These are phyloP conservation scores for Erynnis tages DNA, from an alignment of 2,888 invertebrate genomes.

Conservation along the genomic window DNA sequence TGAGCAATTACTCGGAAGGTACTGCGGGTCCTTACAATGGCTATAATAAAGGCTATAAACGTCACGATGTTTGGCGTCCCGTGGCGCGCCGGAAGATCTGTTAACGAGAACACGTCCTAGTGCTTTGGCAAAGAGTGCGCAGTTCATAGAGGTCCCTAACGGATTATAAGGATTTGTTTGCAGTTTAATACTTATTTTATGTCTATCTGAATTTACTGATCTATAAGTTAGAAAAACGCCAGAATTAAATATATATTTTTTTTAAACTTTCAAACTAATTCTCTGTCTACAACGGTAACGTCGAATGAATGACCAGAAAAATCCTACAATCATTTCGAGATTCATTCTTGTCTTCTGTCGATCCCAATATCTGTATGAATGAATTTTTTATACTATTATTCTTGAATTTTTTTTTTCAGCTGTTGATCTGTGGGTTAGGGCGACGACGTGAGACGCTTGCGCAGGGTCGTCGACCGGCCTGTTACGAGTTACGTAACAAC, in stretches of 20 bases:
- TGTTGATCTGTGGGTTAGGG: slow-evolving; percentile 41
- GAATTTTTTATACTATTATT: not conserved
- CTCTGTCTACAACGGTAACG: no score
- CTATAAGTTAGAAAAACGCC: no score
- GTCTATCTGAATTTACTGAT: no score
- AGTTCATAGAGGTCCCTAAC: not conserved
- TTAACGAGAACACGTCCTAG: slow-evolving; percentile 72
- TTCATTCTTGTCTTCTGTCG: no score
- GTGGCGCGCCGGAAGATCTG: slow-evolving; percentile 65
- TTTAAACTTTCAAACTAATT: no score
- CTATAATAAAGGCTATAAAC: slow-evolving; percentile 68
- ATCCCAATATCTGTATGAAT: no score
- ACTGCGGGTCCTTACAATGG: slow-evolving; percentile 57
- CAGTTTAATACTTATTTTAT: no score
- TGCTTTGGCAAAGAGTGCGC: slow-evolving; percentile 48
- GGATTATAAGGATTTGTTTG: no score
- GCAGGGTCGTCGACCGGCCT: slow-evolving; percentile 75
- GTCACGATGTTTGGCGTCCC: slow-evolving; percentile 69
- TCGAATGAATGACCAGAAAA: no score
- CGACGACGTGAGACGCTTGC: slow-evolving; percentile 71
- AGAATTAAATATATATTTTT: no score
- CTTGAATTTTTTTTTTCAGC: not conserved
- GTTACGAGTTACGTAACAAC: slow-evolving; percentile 78
- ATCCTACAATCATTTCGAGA: no score
- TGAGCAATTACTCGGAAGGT: slow-evolving; percentile 56